phyloP scores from a whole-genome alignment of 2,888 invertebrate species.

The Andrena hattorfiana region DNA sequence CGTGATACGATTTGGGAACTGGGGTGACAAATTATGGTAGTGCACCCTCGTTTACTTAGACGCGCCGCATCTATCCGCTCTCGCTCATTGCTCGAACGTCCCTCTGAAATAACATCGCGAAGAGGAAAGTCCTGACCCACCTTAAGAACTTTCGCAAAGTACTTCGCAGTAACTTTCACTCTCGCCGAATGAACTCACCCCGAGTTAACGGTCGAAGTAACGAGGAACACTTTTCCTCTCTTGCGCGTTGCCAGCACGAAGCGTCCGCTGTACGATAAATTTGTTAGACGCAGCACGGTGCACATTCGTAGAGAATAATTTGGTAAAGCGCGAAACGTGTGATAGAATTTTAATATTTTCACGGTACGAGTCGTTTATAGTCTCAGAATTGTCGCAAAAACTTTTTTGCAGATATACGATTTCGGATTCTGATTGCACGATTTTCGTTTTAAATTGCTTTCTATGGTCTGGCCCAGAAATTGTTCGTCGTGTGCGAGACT shows the following conservation, averaged over 20 bases:
- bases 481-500: constrained; percentile 25
- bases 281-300: not conserved
- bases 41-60: constrained; percentile 44
- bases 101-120: constrained; percentile 72
- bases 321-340: not conserved
- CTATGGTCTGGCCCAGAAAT: constrained; percentile 7
- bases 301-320: not conserved
- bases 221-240: constrained; percentile 72
- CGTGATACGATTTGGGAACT: not conserved
- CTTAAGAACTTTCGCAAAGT: constrained; percentile 75
- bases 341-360: not conserved
- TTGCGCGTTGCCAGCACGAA: constrained; percentile 24
- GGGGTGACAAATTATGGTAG: constrained; percentile 59
- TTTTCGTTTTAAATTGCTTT: not conserved
- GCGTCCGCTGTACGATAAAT: constrained; percentile 19
- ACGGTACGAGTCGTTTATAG: not conserved
- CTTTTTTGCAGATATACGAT: not conserved
- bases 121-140: constrained; percentile 73
- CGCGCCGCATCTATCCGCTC: constrained; percentile 43
- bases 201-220: constrained; percentile 74
- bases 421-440: not conserved
- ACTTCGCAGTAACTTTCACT: constrained; percentile 75
- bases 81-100: constrained; percentile 62
- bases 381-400: not conserved
- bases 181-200: constrained; percentile 72